Conservation (phyloP, 2,797 vertebrate genomes). For the Acanthopagrus latus region DNA sequence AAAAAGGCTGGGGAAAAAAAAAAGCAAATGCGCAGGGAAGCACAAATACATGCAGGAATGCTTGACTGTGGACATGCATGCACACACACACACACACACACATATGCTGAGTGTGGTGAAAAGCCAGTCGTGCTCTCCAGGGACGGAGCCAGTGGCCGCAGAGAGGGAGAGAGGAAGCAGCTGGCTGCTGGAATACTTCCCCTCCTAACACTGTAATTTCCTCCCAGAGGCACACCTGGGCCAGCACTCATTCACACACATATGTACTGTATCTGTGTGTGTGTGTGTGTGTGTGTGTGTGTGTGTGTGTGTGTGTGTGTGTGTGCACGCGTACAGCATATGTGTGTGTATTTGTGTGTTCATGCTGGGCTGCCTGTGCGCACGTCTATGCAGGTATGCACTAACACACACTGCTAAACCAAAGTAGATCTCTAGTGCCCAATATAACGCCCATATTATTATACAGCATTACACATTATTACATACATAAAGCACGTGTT, state of each 20-base stretch:
- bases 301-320: conserved; percentile 18
- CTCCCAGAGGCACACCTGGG: conserved; percentile 77
- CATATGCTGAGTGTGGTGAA: conserved; percentile 59
- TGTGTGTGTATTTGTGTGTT: conserved; percentile 8
- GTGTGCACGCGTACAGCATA: conserved; percentile 17
- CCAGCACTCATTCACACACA: conserved; percentile 54
- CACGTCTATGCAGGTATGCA: conserved; percentile 33
- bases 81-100: conserved; percentile 29
- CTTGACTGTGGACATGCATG: conserved; percentile 11
- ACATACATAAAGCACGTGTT: conserved; percentile 48
- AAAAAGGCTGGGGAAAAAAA: conserved; percentile 53
- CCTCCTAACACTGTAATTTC: conserved; percentile 81
- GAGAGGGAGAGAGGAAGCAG: conserved; percentile 78
- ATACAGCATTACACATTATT: conserved; percentile 45
- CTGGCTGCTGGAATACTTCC: conserved; percentile 80
- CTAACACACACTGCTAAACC: conserved; percentile 27
- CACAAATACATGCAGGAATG: conserved; percentile 41
- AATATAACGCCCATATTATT: conserved; percentile 36
- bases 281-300: conserved; percentile 15
- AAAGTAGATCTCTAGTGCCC: conserved; percentile 32
- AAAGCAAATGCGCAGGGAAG: conserved; percentile 21
- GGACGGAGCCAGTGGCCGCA: conserved; percentile 71
- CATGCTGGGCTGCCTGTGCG: conserved; percentile 1
- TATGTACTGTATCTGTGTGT: conserved; percentile 29
- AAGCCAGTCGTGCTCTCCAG: conserved; percentile 63